Conservation (phyloP, 2,113 vertebrate genomes). For the Anhinga anhinga region DNA sequence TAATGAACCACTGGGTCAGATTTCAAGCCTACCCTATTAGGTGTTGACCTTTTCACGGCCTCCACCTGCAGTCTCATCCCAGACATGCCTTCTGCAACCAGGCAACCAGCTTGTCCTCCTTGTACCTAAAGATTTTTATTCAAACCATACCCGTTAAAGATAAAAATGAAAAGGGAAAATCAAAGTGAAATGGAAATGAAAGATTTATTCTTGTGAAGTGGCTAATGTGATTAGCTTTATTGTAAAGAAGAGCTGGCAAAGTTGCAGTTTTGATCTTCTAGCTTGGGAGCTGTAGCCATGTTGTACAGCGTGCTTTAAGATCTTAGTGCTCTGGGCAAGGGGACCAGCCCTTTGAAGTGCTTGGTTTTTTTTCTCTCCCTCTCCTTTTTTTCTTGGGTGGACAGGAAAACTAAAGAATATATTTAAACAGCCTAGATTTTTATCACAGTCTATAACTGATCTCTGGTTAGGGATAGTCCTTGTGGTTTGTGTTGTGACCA, state of each 20-base stretch:
- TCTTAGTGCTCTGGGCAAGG: constrained; percentile 1
- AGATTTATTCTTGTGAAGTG: constrained; percentile 18
- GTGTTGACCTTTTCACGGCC: background rate
- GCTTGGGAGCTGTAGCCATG: background rate
- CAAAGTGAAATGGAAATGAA: constrained; percentile 30
- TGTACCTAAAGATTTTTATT: background rate
- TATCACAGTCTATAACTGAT: background rate
- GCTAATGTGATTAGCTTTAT: constrained; percentile 25
- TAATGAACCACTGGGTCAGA: background rate
- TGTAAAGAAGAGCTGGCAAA: background rate
- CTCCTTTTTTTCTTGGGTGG: background rate
- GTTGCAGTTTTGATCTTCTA: constrained; percentile 39
- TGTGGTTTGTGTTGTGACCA: rapidly evolving
- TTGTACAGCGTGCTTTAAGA: background rate
- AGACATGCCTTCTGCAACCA: background rate
- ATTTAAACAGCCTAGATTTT: background rate
- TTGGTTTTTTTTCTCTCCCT: background rate
- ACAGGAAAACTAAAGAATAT: background rate
- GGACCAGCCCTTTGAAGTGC: background rate
- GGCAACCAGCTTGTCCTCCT: background rate
- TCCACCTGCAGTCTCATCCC: background rate
- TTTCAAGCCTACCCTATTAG: background rate
- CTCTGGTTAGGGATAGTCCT: background rate
- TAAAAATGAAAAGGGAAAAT: constrained; percentile 34
- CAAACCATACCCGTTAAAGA: background rate